Evolutionary conservation across 2,888 invertebrate species (phyloP), one percentile per base, ranked within the genome.

Genomic region (Caenorhabditis panamensis): DNA sequence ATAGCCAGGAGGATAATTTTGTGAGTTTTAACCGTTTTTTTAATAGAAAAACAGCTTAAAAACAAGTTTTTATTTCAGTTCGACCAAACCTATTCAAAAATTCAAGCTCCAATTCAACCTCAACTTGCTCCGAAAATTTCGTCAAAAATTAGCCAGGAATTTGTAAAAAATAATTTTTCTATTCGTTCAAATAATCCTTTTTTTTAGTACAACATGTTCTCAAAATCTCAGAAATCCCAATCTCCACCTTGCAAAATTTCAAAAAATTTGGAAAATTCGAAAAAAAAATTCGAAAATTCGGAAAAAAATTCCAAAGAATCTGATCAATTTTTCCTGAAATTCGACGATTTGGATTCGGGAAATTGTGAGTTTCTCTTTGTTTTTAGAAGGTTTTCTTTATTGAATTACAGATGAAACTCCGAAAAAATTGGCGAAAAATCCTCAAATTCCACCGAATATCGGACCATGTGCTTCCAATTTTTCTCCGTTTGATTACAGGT

Each of bases 401-500:
- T n/a, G n/a, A n/a, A n/a, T n/a, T n/a, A n/a, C n/a, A n/a, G n/a
- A n/a, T n/a, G 13, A 41, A 41, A 16, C 41, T 16, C 9, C 8
- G 13, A 16, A 41, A 31, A 31, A 31, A 41, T 41, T 41, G 9
- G 9, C 9, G 13, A 3, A 13, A 9, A 16, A 37, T n/a, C 41
- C 26, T 36, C 16, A 51, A 26, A 11, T 22, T 28, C n/a, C 36
- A n/a, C n/a, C n/a, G n/a, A n/a, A n/a, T n/a, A n/a, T n/a, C 24
- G 56, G 41, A 11, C 66, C 66, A n/a, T 11, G 56, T 20, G 28
- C 53, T 0, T 41, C 56, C n/a, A 56, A 58, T 18, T 72, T 26
- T 56, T 64, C 63, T 24, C 72, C 72, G 11, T 72, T 72, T 28
- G 26, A 72, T 16, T 72, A 54, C 28, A 56, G 37, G 68, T 68